phyloP scores from a whole-genome alignment of 2,797 vertebrate genomes.

The Antennarius maculatus region DNA sequence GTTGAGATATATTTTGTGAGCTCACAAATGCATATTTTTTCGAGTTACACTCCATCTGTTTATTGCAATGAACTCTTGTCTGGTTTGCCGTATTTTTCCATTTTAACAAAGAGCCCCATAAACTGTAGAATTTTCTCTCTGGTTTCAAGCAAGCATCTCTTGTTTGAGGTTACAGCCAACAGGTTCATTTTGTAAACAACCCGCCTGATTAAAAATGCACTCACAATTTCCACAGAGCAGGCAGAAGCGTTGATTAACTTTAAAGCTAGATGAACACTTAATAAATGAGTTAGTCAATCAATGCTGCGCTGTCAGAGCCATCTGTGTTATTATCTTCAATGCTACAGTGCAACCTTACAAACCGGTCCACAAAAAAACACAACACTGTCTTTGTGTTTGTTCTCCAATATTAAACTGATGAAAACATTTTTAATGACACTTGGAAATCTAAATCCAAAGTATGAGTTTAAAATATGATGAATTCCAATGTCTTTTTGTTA shows the following conservation, averaged over 20 bases:
- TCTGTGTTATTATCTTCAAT: background rate
- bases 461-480: no score
- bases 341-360: background rate
- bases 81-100: no score
- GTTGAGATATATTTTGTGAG: background rate
- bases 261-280: background rate
- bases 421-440: background rate
- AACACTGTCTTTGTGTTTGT: background rate
- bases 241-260: background rate
- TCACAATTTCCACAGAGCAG: constrained; percentile 6
- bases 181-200: background rate
- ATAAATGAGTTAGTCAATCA: constrained; percentile 2
- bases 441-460: background rate
- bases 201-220: background rate
- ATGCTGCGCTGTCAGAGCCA: background rate
- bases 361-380: background rate
- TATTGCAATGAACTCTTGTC: no score
- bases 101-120: constrained; percentile 6
- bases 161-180: constrained; percentile 3
- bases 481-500: no score
- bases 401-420: no score
- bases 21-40: background rate
- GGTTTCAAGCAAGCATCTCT: background rate
- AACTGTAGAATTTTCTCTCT: constrained; percentile 12
- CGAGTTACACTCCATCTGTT: no score